Percentiles rank a stretch among this genome's conserved stretches.
phyloP scores from a whole-genome alignment of 1,140 invertebrate species.

The Ctenoplectra terminalis region DNA sequence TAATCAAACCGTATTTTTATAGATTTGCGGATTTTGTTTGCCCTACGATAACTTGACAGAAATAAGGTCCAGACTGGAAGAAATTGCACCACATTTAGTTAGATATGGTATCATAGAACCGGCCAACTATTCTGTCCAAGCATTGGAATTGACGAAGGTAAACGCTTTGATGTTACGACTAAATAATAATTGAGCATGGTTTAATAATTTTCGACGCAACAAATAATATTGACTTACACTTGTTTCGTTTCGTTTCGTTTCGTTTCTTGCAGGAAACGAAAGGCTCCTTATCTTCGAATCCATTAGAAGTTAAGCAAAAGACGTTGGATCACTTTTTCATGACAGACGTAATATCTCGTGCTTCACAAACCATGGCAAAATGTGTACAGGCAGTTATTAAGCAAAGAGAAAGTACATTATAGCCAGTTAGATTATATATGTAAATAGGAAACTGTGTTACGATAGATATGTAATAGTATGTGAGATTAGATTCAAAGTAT shows the following conservation, averaged over 20 bases:
- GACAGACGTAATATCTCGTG: constrained; percentile 97
- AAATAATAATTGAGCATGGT: background rate
- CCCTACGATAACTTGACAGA: constrained; percentile 96
- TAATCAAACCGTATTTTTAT: constrained; percentile 73
- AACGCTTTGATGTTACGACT: constrained; percentile 57
- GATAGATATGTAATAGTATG: constrained; percentile 21
- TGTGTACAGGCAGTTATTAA: constrained; percentile 96
- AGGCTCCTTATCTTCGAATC: constrained; percentile 83
- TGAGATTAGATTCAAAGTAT: constrained; percentile 3
- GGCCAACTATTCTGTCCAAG: constrained; percentile 92
- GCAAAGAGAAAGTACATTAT: constrained; percentile 86
- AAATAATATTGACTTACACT: constrained; percentile 17
- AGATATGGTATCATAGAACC: constrained; percentile 92
- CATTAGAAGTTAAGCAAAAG: constrained; percentile 91
- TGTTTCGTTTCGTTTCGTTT: constrained; percentile 60
- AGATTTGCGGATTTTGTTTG: constrained; percentile 91
- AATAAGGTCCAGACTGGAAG: constrained; percentile 90
- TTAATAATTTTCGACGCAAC: constrained; percentile 14
- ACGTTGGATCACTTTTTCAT: constrained; percentile 98
- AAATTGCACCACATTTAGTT: constrained; percentile 95
- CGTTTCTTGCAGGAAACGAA: constrained; percentile 85
- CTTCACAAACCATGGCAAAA: constrained; percentile 99
- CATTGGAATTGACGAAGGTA: constrained; percentile 87
- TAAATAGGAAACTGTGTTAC: constrained; percentile 41
- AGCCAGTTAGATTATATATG: constrained; percentile 35